Evolutionary conservation across 2,888 invertebrate genomes (phyloP), one percentile per base, ranked within the genome.

Genomic region (Apotomis turbidana): DNA sequence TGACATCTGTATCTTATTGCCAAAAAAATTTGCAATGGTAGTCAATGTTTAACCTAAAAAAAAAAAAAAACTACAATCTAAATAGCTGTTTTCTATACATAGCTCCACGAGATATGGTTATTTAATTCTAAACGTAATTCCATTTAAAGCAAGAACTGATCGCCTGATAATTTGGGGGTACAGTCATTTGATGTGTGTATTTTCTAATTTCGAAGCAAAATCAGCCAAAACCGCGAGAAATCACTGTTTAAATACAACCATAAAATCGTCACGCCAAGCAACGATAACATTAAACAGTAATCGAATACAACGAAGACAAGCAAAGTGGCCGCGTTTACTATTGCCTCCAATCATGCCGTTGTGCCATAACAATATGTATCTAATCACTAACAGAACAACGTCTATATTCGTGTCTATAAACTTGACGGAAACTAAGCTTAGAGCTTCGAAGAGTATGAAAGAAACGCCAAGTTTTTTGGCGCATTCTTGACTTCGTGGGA

Each of bases 401-500:
- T 67, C n/a, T 55, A 57, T n/a, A 36, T 58, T 57, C 12, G 13
- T 4, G 5, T 13, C 4, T 8, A 9, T 38, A 44, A 52, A 3
- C 3, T 52, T 41, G 52, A 52, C 9, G 52, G 13, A 52, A 41
- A 15, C 63, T 9, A 5, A 41, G 38, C 38, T 52, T 15, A 54
- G 63, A 44, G 5, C 49, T 6, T 9, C 0, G 58, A 58, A 38
- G 58, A 46, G 27, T 41, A 41, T 57, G 46, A n/a, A 57, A 59
- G 64, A 64, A 57, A 51, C 58, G 9, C 55, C 10, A 58, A 58
- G 57, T 72, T 72, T 72, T 72, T 72, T 49, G 62, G 62, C 72
- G 72, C 62, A 72, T 72, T 72, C 68, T 49, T 59, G 8, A 3
- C 5, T 38, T 27, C 72, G 72, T 72, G 72, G 68, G 72, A 72